Percentiles rank a stretch among this genome's conserved stretches.
Conservation (phyloP, 2,797 vertebrate species). For the Glyptemys insculpta region DNA sequence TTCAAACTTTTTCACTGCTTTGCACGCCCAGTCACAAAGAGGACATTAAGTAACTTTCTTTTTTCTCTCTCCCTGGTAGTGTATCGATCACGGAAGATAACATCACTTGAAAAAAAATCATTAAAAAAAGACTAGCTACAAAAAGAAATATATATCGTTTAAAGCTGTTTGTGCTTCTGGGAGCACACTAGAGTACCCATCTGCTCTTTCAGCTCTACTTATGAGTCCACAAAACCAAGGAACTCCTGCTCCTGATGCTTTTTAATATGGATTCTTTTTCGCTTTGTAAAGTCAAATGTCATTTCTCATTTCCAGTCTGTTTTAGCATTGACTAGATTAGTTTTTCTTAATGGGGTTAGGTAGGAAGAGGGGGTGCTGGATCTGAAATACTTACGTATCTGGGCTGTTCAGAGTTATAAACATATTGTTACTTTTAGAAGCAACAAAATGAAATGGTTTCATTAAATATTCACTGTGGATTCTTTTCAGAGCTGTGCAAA, state of each 20-base stretch:
- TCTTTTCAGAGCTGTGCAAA: neutral
- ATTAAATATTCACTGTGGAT: accelerated
- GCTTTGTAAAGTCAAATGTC: neutral
- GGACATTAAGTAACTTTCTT: constrained; percentile 16
- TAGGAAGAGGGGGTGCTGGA: neutral
- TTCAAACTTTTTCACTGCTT: constrained; percentile 41
- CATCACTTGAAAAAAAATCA: constrained; percentile 26
- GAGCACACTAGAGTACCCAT: neutral
- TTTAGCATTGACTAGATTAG: neutral
- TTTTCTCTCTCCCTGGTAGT: constrained; percentile 9
- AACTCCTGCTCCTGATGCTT: neutral
- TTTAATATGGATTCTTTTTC: constrained; percentile 34
- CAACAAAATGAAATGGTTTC: neutral
- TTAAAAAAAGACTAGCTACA: constrained; percentile 38
- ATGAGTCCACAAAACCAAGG: constrained; percentile 26
- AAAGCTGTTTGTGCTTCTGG: constrained; percentile 39
- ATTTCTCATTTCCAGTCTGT: neutral
- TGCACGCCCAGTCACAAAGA: neutral
- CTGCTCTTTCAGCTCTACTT: constrained; percentile 39
- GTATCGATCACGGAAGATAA: constrained; percentile 64
- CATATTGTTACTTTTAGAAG: neutral
- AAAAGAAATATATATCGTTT: constrained; percentile 48
- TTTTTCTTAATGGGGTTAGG: neutral
- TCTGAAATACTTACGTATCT: neutral
- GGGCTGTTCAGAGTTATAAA: neutral